Evolutionary conservation across 1,140 invertebrate species (phyloP), one percentile per base, ranked within the genome.

Genomic region (Scaptomyza montana): DNA sequence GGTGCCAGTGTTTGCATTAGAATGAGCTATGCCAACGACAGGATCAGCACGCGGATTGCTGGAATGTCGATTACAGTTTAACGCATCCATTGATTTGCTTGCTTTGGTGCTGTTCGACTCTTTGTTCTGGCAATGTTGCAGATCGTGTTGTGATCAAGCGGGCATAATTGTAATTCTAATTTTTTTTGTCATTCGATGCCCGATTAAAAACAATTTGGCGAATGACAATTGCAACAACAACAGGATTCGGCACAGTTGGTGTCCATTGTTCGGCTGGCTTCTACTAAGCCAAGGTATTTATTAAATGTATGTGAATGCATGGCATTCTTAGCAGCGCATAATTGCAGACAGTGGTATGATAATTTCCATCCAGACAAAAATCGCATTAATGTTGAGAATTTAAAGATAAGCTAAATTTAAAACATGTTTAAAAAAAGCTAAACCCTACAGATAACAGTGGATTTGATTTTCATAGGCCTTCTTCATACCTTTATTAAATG

Each of bases 1-100:
- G 80, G 46, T 65, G 74, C 53, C 75, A 61, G 46, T 75, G 84
- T 89, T 89, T 89, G 84, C 84, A 89, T 89, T 89, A 89, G 84
- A 89, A 89, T 84, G 84, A 84, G 84, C 76, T 69, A 87, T 72
- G 60, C 72, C 41, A 61, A 16, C 33, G 16, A 43, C 9, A 43
- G 8, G 7, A 41, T 13, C 16, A 12, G 25, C 7, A 49, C 49
- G 41, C 64, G 43, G 21, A 46, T 63, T 36, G 54, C 30, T 30
- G 77, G 77, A 84, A 84, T 85, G 80, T 63, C 80, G 77, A 80
- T 85, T 84, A 84, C 73, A 80, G 77, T 66, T 46, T 75, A 70
- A 62, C 59, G 76, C 75, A 77, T 65, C 64, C 61, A 60, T 81
- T 76, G 79, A 65, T 65, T 70, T 46, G 79, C 70, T 78, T 85